Percentiles rank a stretch among this genome's conserved stretches.
phyloP scores from a whole-genome alignment of 1,140 invertebrate species.

The Meteorus sp. region DNA sequence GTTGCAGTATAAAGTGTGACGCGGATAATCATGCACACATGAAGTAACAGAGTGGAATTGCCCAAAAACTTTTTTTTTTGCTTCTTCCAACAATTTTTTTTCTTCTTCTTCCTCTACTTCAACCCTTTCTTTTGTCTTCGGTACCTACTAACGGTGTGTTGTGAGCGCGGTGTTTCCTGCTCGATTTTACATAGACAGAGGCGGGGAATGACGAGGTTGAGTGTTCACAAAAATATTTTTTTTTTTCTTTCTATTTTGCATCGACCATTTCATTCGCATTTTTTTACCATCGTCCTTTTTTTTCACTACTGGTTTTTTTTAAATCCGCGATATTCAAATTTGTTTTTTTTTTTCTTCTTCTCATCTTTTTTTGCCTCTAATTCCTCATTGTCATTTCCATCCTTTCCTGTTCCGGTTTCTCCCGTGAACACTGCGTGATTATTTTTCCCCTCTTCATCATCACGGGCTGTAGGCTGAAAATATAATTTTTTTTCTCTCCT shows the following conservation, averaged over 20 bases:
- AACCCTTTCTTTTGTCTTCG: no score
- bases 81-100: slow-evolving; percentile 16
- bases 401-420: slow-evolving; percentile 23
- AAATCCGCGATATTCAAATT: slow-evolving; percentile 32
- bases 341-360: slow-evolving; percentile 20
- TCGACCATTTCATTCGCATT: slow-evolving; percentile 6
- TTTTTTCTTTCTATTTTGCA: slow-evolving; percentile 15
- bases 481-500: no score
- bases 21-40: no score
- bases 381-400: no score
- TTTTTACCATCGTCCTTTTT: slow-evolving; percentile 10
- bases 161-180: slow-evolving; percentile 17
- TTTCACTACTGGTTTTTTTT: slow-evolving; percentile 2
- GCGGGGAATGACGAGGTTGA: no score
- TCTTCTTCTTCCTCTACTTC: slow-evolving; percentile 14
- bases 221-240: no score
- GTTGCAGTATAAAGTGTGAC: slow-evolving; percentile 16
- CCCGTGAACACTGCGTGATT: no score
- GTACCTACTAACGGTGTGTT: no score
- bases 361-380: slow-evolving; percentile 12
- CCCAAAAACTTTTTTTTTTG: background rate
- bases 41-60: no score
- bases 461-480: no score
- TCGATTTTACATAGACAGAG: background rate
- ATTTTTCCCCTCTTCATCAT: no score